Conservation (phyloP, 1,140 invertebrate genomes). For the Panulirus ornatus region DNA sequence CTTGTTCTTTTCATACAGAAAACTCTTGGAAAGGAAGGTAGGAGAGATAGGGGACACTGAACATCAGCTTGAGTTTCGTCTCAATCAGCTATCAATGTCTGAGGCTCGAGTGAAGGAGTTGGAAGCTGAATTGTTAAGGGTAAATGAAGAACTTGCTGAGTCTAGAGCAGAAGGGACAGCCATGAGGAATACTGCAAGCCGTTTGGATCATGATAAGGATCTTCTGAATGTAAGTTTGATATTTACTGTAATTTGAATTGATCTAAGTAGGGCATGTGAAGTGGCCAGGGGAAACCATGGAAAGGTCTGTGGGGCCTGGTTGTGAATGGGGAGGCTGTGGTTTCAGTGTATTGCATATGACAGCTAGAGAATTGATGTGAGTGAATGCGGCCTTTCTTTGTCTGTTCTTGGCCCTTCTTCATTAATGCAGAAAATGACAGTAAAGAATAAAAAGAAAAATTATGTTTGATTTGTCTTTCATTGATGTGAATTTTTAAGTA, state of each 20-base stretch:
- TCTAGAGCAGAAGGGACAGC: conserved; percentile 32
- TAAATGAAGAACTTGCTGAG: conserved; percentile 55
- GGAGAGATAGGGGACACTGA: conserved; percentile 65
- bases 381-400: too few relatives aligned
- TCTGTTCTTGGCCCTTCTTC: too few relatives aligned
- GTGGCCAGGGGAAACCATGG: too few relatives aligned
- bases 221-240: conserved; percentile 55
- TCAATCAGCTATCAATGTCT: conserved; percentile 38
- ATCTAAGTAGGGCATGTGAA: too few relatives aligned
- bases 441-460: neutral
- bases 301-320: too few relatives aligned
- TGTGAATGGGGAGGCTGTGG: too few relatives aligned
- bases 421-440: too few relatives aligned
- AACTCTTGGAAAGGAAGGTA: conserved; percentile 56
- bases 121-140: conserved; percentile 43
- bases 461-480: neutral
- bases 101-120: conserved; percentile 60
- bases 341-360: too few relatives aligned
- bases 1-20: conserved; percentile 29
- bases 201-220: conserved; percentile 67
- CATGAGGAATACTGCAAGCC: conserved; percentile 38
- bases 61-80: conserved; percentile 67
- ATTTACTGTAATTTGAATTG: neutral
- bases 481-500: too few relatives aligned
- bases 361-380: too few relatives aligned